phyloP scores from a whole-genome alignment of 2,888 invertebrate species.

The Pediacus dermestoides region DNA sequence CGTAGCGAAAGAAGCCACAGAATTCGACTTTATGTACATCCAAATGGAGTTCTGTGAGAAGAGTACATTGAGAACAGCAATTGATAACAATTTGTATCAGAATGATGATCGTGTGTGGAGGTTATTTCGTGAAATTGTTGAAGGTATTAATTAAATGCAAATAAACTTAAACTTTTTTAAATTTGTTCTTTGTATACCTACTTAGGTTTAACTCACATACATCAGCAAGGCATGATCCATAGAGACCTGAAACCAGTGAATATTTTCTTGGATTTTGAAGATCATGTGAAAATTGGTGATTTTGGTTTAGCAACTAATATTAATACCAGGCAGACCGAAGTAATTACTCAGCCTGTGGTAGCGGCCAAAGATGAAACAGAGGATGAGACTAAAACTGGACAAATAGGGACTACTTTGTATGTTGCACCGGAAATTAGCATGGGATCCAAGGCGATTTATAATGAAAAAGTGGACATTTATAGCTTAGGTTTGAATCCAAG shows the following conservation, averaged over 20 bases:
- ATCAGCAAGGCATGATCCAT: slow-evolving; percentile 87
- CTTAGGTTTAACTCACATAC: slow-evolving; percentile 80
- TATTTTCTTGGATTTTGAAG: slow-evolving; percentile 90
- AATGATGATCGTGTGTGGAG: slow-evolving; percentile 84
- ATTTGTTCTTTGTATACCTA: no score
- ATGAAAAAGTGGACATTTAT: slow-evolving; percentile 76
- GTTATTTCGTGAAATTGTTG: slow-evolving; percentile 90
- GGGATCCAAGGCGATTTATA: slow-evolving; percentile 70
- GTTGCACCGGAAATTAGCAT: slow-evolving; percentile 88
- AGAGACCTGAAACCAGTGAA: slow-evolving; percentile 85
- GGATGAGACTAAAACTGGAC: slow-evolving; percentile 63
- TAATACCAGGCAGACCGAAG: slow-evolving; percentile 36
- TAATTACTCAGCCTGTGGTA: slow-evolving; percentile 35
- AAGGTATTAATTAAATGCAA: slow-evolving; percentile 56
- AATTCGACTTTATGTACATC: slow-evolving; percentile 69
- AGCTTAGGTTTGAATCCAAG: slow-evolving; percentile 67
- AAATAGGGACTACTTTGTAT: slow-evolving; percentile 93
- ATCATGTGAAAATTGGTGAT: slow-evolving; percentile 97
- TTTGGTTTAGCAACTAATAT: slow-evolving; percentile 87
- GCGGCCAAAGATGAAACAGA: slow-evolving; percentile 39
- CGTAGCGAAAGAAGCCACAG: no score
- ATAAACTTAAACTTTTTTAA: slow-evolving; percentile 6
- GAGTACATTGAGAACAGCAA: slow-evolving; percentile 83
- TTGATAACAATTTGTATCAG: slow-evolving; percentile 74
- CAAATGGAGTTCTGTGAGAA: slow-evolving; percentile 99